Evolutionary conservation across 2,113 vertebrate genomes (phyloP), one percentile per base, ranked within the genome.

Genomic region (Crotalus viridis): DNA sequence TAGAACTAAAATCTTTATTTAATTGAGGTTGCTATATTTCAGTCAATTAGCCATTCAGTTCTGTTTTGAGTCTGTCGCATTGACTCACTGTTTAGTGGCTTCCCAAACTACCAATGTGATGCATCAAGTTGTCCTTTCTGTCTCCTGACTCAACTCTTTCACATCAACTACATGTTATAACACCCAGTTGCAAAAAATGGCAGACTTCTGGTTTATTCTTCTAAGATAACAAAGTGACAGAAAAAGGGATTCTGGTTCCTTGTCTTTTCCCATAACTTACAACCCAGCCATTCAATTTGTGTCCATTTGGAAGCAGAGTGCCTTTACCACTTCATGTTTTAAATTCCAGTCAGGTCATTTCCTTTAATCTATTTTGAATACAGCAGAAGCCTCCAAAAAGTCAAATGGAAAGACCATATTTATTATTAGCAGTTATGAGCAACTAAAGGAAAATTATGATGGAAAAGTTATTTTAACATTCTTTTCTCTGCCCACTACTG

Each of bases 271-370:
- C 95, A 90, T 95, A 95, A 93, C 59, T 89, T 88, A 92, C 64
- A 55, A 89, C 26, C n/a, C 94, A 90, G 92, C 94, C 91, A 93
- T 94, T 90, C 90, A 92, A 69, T 94, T 93, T 48, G 93, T 91
- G 61, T 93, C 85, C 94, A 92, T 92, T 90, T 28, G 87, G 86
- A 61, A 33, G 19, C 33, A 61, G 51, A 90, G 57, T 86, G 93
- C 94, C 88, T 95, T 51, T 95, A 51, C 87, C 95, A 93, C 93
- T 95, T 96, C 94, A 95, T 92, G 5, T 46, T 94, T 94, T 33
- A 55, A 43, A 56, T 95, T 85, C 55, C 64, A 33, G 15, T 28
- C 33, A 90, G 28, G 43, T 93, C 19, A 3, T 91, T 0, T 12
- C 12, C 48, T 87, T 33, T 33, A 52, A 54, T 22, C 46, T 93